Evolutionary conservation across 2,113 vertebrate species (phyloP), one percentile per base, ranked within the genome.

Genomic region (Rhea americana): DNA sequence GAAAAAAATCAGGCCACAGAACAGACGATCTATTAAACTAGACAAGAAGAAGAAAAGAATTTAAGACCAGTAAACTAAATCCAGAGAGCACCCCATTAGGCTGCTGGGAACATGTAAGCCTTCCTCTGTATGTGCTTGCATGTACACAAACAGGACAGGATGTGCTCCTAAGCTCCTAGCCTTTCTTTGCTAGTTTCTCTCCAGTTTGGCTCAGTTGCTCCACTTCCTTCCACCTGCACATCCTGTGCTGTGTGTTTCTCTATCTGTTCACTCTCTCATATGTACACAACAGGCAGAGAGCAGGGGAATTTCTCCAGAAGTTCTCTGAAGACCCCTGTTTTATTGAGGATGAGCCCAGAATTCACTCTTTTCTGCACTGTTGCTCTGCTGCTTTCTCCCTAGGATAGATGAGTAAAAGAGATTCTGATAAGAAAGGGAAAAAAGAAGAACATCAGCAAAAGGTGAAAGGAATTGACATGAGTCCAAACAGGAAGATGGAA

Each of bases 101-200:
- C 58, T 28, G 47, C 68, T 43, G n/a, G 68, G 17, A 62, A 53
- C 37, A 43, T 6, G 2, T 47, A 51, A 56, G 14, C 32, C 32
- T 45, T 35, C 41, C 51, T 11, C 39, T 3, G 8, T 8, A 1
- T 4, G 6, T 21, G 28, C 28, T 73, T 1, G 0, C 18, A 11
- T 2, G 0, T 10, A n/a, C 61, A 82, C 47, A 65, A 45, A 65
- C 30, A 45, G 48, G 48, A 37, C 19, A 65, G 48, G 59, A 72
- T 39, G n/a, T 59, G 26, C 61, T 58, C 73, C 70, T n/a, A 53
- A 48, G 35, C 32, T 26, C 62, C 35, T 35, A 35, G 35, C 35
- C 35, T n/a, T 85, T 61, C 30, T 79, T 74, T 37, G 47, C 37
- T 90, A 75, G 22, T 72, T 91, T 86, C 79, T 48, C 48, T 68